Base-by-base conservation (phyloP, 2,888 invertebrate species). In the Oligia latruncula region DNA sequence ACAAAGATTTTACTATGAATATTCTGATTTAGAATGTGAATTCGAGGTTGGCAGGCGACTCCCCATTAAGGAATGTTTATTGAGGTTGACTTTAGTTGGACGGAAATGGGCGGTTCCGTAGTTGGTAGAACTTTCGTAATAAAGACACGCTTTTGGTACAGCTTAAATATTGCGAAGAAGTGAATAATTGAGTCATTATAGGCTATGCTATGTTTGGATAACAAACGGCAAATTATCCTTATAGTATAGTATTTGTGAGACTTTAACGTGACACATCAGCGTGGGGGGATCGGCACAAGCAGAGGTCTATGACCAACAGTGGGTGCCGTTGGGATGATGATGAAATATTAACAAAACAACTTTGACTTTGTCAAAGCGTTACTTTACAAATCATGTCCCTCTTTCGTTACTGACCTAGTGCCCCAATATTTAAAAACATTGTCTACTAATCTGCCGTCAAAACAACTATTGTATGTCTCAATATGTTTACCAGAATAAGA, bases 1-100 rank as follows among this genome's bases (percentile, higher is more conserved):
- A 74, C 52, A 60, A 75, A 55, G 85, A 79, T 73, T 86, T 40
- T 68, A 68, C 35, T 60, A 9, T 70, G 72, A 74, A 62, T 72
- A 74, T 82, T 74, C 46, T 72, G 20, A 40, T 46, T 83, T 78
- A 60, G 60, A 78, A 46, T 78, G 78, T 78, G 17, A 65, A 40
- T 83, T 77, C 35, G 40, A 58, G 6, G 76, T 46, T 74, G 62
- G 52, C 20, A 11, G 15, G 55, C 23, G 11, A 71, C 40, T 71
- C 43, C 35, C 46, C 11, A 81, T 82, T 20, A 74, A 43, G 60
- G 52, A 71, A 64, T 80, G 64, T 35, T 67, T 58, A 13, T 71
- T 52, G 29, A 46, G 23, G 13, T 62, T 43, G 2, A n/a, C 2
- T 60, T 66, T 9, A n/a, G 23, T 52, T 49, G 40, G 8, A 67